Conservation (phyloP, 2,888 invertebrate species). For the Tridacna gigas region DNA sequence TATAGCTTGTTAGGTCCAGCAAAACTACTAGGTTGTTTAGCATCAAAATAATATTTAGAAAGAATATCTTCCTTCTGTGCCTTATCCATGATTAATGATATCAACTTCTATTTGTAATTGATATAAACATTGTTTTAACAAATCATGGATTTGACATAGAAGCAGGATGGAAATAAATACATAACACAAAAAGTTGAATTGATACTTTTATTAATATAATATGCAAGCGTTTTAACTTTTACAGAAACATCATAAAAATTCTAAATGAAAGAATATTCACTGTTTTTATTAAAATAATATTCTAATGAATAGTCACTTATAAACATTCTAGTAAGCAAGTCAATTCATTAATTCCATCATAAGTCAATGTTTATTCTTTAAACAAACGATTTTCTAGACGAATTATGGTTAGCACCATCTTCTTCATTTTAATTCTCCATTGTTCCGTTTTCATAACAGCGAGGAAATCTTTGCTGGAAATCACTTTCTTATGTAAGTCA, state of each 20-base stretch:
- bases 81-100: conserved; percentile 33
- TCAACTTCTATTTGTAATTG: background rate
- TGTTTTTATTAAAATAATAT: background rate
- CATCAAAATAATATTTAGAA: conserved; percentile 39
- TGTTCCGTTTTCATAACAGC: conserved; percentile 42
- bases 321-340: no score
- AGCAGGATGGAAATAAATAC: background rate
- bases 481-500: conserved; percentile 39
- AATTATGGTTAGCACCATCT: conserved; percentile 25
- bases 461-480: conserved; percentile 31
- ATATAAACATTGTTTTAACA: no score
- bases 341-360: no score
- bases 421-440: conserved; percentile 41
- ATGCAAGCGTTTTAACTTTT: background rate
- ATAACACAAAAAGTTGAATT: background rate
- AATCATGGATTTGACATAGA: no score
- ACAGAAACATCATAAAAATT: background rate
- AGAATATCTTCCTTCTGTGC: conserved; percentile 45
- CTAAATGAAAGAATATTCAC: background rate
- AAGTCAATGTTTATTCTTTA: no score
- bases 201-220: background rate
- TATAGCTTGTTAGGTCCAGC: conserved; percentile 30
- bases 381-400: conserved; percentile 26
- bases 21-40: conserved; percentile 36
- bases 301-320: background rate